Evolutionary conservation across 2,797 vertebrate species (phyloP).

Genomic region (Danio kyathit): DNA sequence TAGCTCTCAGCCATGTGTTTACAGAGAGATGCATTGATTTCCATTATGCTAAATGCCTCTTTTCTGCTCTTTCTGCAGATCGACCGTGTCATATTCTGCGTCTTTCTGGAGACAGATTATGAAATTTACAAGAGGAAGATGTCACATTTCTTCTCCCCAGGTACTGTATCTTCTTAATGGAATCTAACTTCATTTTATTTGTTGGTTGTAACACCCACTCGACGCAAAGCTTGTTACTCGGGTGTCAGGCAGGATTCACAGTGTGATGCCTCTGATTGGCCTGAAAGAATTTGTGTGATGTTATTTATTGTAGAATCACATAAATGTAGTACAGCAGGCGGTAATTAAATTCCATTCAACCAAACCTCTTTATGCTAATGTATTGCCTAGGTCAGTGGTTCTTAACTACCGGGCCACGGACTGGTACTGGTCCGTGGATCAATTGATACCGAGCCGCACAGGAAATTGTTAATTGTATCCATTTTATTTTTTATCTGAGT

Average conservation of each 20-base stretch:
- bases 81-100: conserved; percentile 96
- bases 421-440: too few relatives aligned
- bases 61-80: conserved; percentile 77
- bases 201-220: conserved; percentile 36
- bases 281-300: conserved; percentile 19
- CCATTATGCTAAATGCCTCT: conserved; percentile 19
- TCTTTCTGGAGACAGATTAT: conserved; percentile 97
- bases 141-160: conserved; percentile 87
- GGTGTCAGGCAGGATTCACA: conserved; percentile 29
- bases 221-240: conserved; percentile 30
- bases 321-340: neutral
- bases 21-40: conserved; percentile 37
- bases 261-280: conserved; percentile 19
- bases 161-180: conserved; percentile 72
- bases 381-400: neutral
- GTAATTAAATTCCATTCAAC: neutral
- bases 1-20: conserved; percentile 14
- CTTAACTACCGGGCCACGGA: too few relatives aligned
- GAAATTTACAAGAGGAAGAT: conserved; percentile 98
- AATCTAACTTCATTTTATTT: conserved; percentile 39
- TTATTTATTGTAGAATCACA: neutral
- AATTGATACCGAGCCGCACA: too few relatives aligned
- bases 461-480: too few relatives aligned
- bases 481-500: too few relatives aligned
- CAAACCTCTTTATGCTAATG: conserved; percentile 11